Evolutionary conservation across 2,888 invertebrate genomes (phyloP).

Genomic region (Chloroclysta siterata): DNA sequence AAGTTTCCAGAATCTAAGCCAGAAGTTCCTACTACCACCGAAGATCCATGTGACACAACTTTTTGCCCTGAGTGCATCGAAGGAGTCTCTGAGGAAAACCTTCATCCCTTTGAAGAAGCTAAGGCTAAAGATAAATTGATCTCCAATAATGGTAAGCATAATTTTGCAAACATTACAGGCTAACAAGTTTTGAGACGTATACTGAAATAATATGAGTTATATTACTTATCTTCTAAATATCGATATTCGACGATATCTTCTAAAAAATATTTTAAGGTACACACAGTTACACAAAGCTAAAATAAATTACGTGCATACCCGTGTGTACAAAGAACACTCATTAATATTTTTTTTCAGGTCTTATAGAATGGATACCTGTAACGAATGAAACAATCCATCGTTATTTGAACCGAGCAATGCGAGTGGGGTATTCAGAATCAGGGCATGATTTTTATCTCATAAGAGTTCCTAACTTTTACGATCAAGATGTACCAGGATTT

Average conservation of each 20-base stretch:
- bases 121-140: neutral
- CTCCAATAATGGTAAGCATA: neutral
- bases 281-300: too few relatives aligned
- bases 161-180: neutral
- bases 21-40: constrained; percentile 8
- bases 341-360: neutral
- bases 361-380: neutral
- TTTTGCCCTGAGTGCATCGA: constrained; percentile 22
- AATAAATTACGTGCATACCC: too few relatives aligned
- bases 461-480: neutral
- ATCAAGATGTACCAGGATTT: neutral
- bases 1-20: constrained; percentile 8
- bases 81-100: neutral
- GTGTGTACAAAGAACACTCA: too few relatives aligned
- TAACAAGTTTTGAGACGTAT: too few relatives aligned
- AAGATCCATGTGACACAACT: constrained; percentile 26
- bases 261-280: too few relatives aligned
- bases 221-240: too few relatives aligned
- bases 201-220: too few relatives aligned
- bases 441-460: neutral
- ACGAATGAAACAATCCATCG: neutral
- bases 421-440: neutral
- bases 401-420: neutral
- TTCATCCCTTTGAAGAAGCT: neutral
- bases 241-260: too few relatives aligned